Conservation (phyloP, 35 echinoderm and acorn worm species). For the Strongylocentrotus purpuratus region DNA sequence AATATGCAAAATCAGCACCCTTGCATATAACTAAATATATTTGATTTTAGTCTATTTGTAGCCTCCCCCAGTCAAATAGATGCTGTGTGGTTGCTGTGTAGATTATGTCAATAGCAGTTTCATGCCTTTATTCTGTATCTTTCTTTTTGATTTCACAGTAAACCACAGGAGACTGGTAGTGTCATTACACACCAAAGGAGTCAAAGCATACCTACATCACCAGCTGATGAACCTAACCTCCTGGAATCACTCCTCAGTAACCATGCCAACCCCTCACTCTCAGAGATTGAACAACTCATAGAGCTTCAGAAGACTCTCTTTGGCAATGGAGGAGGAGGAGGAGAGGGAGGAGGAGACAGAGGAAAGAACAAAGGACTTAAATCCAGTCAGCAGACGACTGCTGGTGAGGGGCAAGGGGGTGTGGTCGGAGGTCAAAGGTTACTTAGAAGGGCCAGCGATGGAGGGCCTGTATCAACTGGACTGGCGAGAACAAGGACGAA, state of each 20-base stretch:
- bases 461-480: conserved; percentile 18
- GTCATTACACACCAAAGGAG: conserved; percentile 18
- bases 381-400: background rate
- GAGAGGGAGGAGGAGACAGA: background rate
- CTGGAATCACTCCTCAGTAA: conserved; percentile 62
- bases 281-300: conserved; percentile 79
- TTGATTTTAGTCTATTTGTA: no score
- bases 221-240: conserved; percentile 67
- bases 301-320: conserved; percentile 83
- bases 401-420: background rate
- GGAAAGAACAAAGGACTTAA: background rate
- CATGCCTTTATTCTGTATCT: background rate
- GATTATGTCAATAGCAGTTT: background rate
- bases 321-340: conserved; percentile 50
- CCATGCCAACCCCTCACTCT: conserved; percentile 59
- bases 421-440: conserved; percentile 32
- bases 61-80: no score
- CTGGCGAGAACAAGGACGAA: conserved; percentile 51
- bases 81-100: no score
- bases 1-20: no score
- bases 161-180: background rate
- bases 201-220: conserved; percentile 56
- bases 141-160: background rate
- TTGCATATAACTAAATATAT: no score
- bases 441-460: conserved; percentile 37